Conservation (phyloP, 2,888 invertebrate species). For the Nowickia ferox region DNA sequence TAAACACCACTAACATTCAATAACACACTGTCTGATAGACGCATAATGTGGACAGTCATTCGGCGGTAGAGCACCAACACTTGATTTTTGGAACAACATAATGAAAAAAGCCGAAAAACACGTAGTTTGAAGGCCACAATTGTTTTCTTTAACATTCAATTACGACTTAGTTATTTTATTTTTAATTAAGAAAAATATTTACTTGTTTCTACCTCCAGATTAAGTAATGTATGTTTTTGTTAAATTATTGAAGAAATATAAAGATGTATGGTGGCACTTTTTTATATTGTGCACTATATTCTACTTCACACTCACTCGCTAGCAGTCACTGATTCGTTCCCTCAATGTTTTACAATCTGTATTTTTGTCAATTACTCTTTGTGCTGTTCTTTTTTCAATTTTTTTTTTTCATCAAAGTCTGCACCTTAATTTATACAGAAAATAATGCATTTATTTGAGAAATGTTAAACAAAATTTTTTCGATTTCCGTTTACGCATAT, state of each 20-base stretch:
- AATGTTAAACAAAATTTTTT: slow-evolving; percentile 61
- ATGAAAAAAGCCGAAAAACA: slow-evolving; percentile 63
- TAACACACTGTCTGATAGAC: slow-evolving; percentile 45
- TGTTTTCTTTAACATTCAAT: background rate
- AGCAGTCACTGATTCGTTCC: slow-evolving; percentile 47
- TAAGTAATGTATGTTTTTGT: slow-evolving; percentile 1
- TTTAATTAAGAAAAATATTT: slow-evolving; percentile 29
- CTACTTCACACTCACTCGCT: slow-evolving; percentile 47
- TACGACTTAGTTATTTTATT: background rate
- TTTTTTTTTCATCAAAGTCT: slow-evolving; percentile 64
- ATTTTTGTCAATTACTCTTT: slow-evolving; percentile 68
- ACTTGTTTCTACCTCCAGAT: slow-evolving; percentile 36
- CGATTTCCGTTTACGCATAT: slow-evolving; percentile 72
- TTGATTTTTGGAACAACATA: slow-evolving; percentile 35
- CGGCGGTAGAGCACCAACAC: slow-evolving; percentile 55
- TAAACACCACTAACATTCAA: slow-evolving; percentile 56
- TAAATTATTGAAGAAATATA: slow-evolving; percentile 16
- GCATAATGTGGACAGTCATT: slow-evolving; percentile 58
- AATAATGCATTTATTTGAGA: slow-evolving; percentile 39
- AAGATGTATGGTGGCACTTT: slow-evolving; percentile 58
- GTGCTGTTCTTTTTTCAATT: slow-evolving; percentile 61
- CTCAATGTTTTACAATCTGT: slow-evolving; percentile 66
- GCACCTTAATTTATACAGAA: slow-evolving; percentile 58
- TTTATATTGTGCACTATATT: slow-evolving; percentile 42
- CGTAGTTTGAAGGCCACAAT: slow-evolving; percentile 63